These are phyloP conservation scores for Pyrrhia umbra DNA, from an alignment of 2,888 invertebrate genomes.

Conservation along the genomic window DNA sequence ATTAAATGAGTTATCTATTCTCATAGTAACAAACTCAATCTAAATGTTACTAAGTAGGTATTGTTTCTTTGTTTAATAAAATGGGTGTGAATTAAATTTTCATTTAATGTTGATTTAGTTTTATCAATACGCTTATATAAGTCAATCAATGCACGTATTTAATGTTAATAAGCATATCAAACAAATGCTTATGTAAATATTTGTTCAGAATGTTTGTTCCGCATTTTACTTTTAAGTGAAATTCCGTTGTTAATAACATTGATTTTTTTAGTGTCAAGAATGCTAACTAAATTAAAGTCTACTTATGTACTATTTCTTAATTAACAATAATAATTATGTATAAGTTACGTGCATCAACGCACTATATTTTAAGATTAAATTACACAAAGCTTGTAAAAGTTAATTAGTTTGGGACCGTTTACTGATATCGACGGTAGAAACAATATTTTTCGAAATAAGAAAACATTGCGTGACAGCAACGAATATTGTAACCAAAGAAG, in stretches of 20 bases:
- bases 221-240: neutral
- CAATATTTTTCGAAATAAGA: too few relatives aligned
- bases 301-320: neutral
- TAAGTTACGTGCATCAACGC: too few relatives aligned
- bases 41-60: slow-evolving; percentile 26
- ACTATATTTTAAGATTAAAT: too few relatives aligned
- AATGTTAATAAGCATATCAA: slow-evolving; percentile 40
- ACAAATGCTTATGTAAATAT: slow-evolving; percentile 19
- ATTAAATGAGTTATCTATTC: slow-evolving; percentile 13
- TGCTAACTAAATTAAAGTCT: neutral
- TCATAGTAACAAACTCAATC: slow-evolving; percentile 17
- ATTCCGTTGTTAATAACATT: slow-evolving; percentile 9
- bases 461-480: too few relatives aligned
- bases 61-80: slow-evolving; percentile 43
- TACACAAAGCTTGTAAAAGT: too few relatives aligned
- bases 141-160: slow-evolving; percentile 17
- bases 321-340: too few relatives aligned
- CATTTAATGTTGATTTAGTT: slow-evolving; percentile 46
- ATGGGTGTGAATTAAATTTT: slow-evolving; percentile 40
- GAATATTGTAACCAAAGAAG: too few relatives aligned
- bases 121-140: slow-evolving; percentile 16
- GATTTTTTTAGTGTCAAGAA: neutral
- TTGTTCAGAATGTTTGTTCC: neutral
- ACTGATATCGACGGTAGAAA: too few relatives aligned
- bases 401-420: too few relatives aligned